These are phyloP conservation scores for Tangara arthus DNA, from an alignment of 2,797 vertebrate species.

Conservation along the genomic window DNA sequence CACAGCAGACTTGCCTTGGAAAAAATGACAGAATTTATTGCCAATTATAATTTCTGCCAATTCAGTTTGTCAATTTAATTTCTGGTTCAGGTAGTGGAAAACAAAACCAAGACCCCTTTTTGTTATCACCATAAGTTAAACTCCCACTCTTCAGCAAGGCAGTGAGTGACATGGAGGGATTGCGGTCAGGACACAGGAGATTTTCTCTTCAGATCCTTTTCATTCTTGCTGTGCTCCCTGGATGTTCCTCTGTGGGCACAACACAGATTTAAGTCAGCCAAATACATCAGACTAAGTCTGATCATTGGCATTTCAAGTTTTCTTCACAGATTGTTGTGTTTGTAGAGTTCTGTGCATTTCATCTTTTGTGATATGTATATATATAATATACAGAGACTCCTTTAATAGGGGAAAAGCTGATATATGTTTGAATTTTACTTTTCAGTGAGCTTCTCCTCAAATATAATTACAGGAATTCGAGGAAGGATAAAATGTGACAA, in stretches of 20 bases:
- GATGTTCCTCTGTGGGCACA: background rate
- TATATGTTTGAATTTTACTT: constrained; percentile 1
- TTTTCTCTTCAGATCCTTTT: background rate
- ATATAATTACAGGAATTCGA: constrained; percentile 55
- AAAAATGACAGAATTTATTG: background rate
- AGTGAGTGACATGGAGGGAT: background rate
- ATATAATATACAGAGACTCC: background rate
- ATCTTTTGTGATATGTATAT: background rate
- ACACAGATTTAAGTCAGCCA: background rate
- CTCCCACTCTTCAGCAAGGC: background rate
- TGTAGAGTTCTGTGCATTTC: background rate
- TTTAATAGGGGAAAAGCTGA: background rate
- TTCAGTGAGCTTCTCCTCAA: constrained; percentile 25
- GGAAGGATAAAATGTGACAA: constrained; percentile 67
- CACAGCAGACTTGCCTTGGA: background rate
- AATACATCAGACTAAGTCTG: background rate
- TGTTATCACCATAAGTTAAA: background rate
- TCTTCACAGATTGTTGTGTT: background rate
- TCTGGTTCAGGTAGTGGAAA: background rate
- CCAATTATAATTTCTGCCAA: background rate
- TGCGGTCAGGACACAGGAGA: background rate
- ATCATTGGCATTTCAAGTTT: background rate
- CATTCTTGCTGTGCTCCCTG: accelerated
- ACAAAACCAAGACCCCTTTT: background rate
- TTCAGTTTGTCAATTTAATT: background rate